These are phyloP conservation scores for Heloderma charlesbogerti DNA, from an alignment of 2,113 vertebrate species.

Conservation along the genomic window DNA sequence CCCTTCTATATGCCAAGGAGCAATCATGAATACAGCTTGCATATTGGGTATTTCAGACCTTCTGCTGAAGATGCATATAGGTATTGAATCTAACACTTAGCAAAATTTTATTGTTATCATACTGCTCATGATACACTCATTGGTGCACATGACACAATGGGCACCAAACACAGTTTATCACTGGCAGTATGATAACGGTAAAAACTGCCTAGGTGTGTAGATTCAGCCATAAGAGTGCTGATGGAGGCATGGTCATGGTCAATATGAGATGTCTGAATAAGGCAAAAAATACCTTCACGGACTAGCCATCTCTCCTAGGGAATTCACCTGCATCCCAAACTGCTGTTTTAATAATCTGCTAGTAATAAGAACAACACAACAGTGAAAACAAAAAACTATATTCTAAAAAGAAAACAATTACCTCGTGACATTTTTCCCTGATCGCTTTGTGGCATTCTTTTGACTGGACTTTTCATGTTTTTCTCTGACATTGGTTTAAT, in stretches of 20 bases:
- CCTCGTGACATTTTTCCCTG: slow-evolving; percentile 6
- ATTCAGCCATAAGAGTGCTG: too few relatives aligned
- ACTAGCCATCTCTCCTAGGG: neutral
- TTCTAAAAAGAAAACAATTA: neutral
- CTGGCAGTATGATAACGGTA: too few relatives aligned
- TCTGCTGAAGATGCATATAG: neutral
- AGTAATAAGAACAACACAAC: neutral
- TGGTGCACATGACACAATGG: too few relatives aligned
- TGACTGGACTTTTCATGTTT: slow-evolving; percentile 44
- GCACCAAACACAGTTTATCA: too few relatives aligned
- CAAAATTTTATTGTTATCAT: too few relatives aligned
- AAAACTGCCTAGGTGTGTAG: too few relatives aligned
- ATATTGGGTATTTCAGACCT: neutral
- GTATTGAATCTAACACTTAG: too few relatives aligned
- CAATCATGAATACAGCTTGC: neutral
- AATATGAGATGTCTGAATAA: neutral
- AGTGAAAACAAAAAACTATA: neutral
- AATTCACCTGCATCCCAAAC: neutral
- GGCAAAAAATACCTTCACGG: neutral
- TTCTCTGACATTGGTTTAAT: slow-evolving; percentile 38
- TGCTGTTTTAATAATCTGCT: neutral
- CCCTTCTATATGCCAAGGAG: too few relatives aligned
- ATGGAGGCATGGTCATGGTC: neutral
- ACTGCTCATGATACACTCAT: too few relatives aligned
- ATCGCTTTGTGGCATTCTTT: neutral